Base-by-base conservation (phyloP, 2,797 vertebrate species). In the Botia kubotai region DNA sequence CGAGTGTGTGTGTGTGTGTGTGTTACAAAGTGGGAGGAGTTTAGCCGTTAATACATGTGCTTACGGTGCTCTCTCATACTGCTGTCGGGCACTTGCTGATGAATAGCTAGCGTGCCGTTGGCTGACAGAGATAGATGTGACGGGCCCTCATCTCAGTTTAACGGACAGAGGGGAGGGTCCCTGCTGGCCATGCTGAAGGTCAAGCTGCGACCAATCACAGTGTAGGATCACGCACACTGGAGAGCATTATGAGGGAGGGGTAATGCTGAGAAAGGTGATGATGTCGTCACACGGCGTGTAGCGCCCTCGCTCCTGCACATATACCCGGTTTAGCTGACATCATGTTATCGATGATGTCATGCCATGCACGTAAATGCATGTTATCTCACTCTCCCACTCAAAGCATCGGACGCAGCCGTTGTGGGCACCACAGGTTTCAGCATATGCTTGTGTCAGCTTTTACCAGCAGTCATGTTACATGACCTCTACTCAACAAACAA, bases 121-220 rank as follows among this genome's bases (percentile, higher is more conserved):
- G 67, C 83, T 87, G 90, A 91, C 90, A 90, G 75, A 92, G 90
- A 93, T 87, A 85, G 86, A 93, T 93, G 87, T 83, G 88, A 90
- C 83, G 55, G 36, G 17, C 80, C 79, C 84, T 85, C 89, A 84
- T 88, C 88, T 86, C 85, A 86, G 79, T 80, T 78, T 88, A 87
- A 87, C 87, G 84, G 89, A 90, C 86, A 86, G 91, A 84, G 85
- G 83, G 89, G 87, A 48, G 79, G 85, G 82, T 87, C 87, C 81
- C 83, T 21, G 74, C 86, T 83, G 86, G 81, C 82, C 83, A 77
- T 17, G 39, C 67, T 92, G 89, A 93, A 93, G 92, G 93, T 93
- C 91, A 92, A 82, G 80, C 73, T 33, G 7, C 57, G 63, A 75
- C 82, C 82, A 76, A 63, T 86, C 68, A 16, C 80, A 63, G 52